Conservation (phyloP, 2,113 vertebrate species). For the Gymnobelideus leadbeateri region DNA sequence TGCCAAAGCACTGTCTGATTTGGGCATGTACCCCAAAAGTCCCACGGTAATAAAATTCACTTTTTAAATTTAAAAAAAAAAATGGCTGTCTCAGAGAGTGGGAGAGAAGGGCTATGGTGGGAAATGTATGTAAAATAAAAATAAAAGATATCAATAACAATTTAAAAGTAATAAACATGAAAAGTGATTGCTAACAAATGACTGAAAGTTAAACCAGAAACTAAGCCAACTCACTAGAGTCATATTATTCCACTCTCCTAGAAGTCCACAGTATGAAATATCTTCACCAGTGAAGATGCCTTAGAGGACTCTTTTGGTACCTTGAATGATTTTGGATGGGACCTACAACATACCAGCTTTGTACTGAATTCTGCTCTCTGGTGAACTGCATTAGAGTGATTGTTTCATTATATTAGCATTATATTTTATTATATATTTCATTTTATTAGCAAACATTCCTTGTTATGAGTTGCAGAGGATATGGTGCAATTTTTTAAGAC, state of each 20-base stretch:
- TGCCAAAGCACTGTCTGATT: no score
- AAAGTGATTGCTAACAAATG: not conserved
- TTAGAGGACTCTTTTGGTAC: not conserved
- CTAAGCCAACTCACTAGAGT: not conserved
- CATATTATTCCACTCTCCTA: fast-evolving
- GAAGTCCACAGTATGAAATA: not conserved
- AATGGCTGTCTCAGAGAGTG: not conserved
- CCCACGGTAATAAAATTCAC: no score
- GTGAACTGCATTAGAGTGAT: not conserved
- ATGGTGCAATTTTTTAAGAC: not conserved
- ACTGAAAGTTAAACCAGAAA: not conserved
- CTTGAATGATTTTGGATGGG: slow-evolving; percentile 27
- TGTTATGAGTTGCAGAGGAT: not conserved
- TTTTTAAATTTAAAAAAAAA: no score
- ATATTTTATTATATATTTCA: no score
- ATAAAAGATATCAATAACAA: not conserved
- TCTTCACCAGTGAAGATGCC: no score
- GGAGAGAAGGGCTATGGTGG: not conserved
- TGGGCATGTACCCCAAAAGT: no score
- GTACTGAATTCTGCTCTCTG: not conserved
- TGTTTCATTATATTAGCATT: not conserved
- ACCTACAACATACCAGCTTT: not conserved
- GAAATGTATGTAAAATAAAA: not conserved
- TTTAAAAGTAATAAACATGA: not conserved
- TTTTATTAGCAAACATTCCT: no score